Evolutionary conservation across 2,113 vertebrate species (phyloP).

Genomic region (Cololabis saira): DNA sequence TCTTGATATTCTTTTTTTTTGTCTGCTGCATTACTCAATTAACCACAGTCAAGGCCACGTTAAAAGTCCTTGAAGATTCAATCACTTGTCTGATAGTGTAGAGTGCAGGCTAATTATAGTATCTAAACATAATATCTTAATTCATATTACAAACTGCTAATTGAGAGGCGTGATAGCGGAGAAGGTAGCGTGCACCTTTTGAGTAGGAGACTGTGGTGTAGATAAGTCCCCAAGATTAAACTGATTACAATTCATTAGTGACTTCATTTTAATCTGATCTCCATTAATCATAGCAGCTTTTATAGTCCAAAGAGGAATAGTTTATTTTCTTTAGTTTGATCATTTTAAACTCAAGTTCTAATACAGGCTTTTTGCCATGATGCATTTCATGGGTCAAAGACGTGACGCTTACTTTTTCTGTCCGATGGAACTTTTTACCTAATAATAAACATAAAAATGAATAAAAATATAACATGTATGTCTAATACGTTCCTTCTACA

Average conservation of each 20-base stretch:
- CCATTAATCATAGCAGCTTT: conserved; percentile 47
- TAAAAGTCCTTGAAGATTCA: conserved; percentile 25
- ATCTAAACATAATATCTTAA: conserved; percentile 43
- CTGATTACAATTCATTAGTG: conserved; percentile 60
- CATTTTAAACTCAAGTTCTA: conserved; percentile 17
- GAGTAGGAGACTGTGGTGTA: conserved; percentile 33
- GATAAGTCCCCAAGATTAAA: conserved; percentile 57
- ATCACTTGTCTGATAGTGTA: conserved; percentile 24
- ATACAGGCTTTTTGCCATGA: conserved; percentile 20
- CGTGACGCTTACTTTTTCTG: too few species aligned
- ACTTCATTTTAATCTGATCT: conserved; percentile 58
- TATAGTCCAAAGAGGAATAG: conserved; percentile 29
- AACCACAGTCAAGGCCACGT: conserved; percentile 19
- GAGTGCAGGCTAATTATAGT: conserved; percentile 28
- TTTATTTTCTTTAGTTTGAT: conserved; percentile 2
- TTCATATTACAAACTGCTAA: conserved; percentile 21
- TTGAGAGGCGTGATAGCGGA: conserved; percentile 9
- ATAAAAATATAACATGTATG: too few species aligned
- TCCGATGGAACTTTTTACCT: too few species aligned
- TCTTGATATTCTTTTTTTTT: background rate
- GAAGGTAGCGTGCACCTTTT: background rate
- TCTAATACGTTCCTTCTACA: too few species aligned
- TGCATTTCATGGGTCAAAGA: too few species aligned
- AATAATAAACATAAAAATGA: too few species aligned
- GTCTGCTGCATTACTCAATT: conserved; percentile 2